Evolutionary conservation across 2,797 vertebrate species (phyloP).

Genomic region (Sarcoramphus papa): DNA sequence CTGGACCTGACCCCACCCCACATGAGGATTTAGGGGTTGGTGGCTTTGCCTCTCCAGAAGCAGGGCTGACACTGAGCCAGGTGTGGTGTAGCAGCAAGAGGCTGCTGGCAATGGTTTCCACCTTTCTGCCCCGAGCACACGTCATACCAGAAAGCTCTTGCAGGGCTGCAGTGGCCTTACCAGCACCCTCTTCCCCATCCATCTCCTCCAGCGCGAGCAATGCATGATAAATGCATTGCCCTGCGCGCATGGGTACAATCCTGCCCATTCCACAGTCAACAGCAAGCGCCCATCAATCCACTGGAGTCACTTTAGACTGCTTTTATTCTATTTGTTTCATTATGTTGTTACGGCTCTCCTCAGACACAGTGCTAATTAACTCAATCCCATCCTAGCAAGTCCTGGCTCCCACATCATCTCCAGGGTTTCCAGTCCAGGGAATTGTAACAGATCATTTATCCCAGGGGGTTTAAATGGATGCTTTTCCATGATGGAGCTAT

Average conservation of each 20-base stretch:
- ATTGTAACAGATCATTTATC: slow-evolving; percentile 13
- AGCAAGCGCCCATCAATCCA: neutral
- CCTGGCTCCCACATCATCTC: neutral
- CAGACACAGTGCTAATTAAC: slow-evolving; percentile 50
- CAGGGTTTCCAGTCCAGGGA: slow-evolving; percentile 27
- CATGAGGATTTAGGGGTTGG: neutral
- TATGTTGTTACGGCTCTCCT: neutral
- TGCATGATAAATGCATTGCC: neutral
- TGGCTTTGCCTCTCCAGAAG: neutral
- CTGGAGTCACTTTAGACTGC: slow-evolving; percentile 2
- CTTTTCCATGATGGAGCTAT: neutral
- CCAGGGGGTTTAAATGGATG: neutral
- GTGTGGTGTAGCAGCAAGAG: neutral
- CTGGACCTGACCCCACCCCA: neutral
- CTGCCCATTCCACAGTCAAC: neutral
- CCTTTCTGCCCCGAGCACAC: neutral
- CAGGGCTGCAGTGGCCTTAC: neutral
- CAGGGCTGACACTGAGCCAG: neutral
- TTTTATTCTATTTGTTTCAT: slow-evolving; percentile 44
- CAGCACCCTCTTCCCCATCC: neutral
- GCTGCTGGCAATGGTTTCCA: neutral
- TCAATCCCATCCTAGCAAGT: slow-evolving; percentile 1
- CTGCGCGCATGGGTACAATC: neutral
- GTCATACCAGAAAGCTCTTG: neutral
- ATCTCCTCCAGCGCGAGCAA: neutral